Evolutionary conservation across 2,797 vertebrate genomes (phyloP).

Genomic region (Urophycis tenuis): DNA sequence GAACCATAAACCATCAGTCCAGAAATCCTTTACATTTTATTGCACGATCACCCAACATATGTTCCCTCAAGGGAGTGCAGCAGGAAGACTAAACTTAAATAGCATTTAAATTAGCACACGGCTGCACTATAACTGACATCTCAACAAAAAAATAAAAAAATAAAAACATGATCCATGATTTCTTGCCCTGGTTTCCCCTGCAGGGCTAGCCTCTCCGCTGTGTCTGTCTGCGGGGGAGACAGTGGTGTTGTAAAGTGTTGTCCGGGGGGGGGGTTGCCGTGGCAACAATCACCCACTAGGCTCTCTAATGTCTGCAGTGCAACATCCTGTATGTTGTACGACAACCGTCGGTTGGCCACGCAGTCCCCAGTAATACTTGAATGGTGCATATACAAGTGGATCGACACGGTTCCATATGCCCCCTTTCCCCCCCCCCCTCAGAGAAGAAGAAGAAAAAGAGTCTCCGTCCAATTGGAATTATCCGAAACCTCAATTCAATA

Average conservation of each 20-base stretch:
- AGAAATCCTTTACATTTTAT: constrained; percentile 68
- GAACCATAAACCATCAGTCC: constrained; percentile 36
- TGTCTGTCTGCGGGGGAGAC: constrained; percentile 28
- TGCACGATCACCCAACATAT: constrained; percentile 67
- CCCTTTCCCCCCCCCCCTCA: no score
- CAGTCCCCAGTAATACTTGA: constrained; percentile 49
- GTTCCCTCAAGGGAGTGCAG: constrained; percentile 53
- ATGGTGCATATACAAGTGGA: constrained; percentile 62
- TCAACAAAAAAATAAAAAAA: no score
- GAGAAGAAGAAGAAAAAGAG: constrained; percentile 26
- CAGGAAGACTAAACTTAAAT: constrained; percentile 66
- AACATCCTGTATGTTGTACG: constrained; percentile 36
- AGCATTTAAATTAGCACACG: constrained; percentile 56
- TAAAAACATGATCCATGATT: constrained; percentile 26
- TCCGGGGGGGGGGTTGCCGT: background rate
- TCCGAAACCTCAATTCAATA: constrained; percentile 23
- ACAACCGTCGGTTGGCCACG: constrained; percentile 44
- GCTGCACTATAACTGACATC: constrained; percentile 56
- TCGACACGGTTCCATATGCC: constrained; percentile 39
- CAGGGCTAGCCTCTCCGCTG: background rate
- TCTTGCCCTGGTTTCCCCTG: background rate
- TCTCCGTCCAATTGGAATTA: constrained; percentile 30
- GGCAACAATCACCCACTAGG: background rate
- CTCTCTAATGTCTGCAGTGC: constrained; percentile 2
- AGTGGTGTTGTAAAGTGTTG: constrained; percentile 17